phyloP scores from a whole-genome alignment of 2,888 invertebrate species.

The Orchestes rusci region DNA sequence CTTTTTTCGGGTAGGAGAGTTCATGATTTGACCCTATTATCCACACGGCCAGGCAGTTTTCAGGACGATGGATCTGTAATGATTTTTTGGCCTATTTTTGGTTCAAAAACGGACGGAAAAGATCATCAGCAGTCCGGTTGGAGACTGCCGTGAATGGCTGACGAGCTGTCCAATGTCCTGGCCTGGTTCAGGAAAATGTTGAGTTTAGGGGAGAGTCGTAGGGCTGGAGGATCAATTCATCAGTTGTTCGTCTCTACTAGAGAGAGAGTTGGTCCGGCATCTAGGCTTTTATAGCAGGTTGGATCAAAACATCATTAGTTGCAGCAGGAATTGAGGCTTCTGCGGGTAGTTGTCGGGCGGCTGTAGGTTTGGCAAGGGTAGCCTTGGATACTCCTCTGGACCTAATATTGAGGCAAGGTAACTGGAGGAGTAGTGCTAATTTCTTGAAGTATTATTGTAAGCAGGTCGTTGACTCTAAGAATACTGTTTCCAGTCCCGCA shows the following conservation, averaged over 20 bases:
- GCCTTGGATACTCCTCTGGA: constrained; percentile 13
- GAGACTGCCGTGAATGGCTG: constrained; percentile 10
- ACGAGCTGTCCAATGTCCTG: constrained; percentile 13
- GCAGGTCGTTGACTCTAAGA: constrained; percentile 5
- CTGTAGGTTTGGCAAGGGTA: constrained; percentile 13
- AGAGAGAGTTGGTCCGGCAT: constrained; percentile 16
- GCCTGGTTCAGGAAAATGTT: constrained; percentile 14
- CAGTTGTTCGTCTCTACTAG: constrained; percentile 18
- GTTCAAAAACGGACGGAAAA: constrained; percentile 28
- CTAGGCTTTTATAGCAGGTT: constrained; percentile 20
- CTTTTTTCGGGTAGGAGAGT: constrained; percentile 26
- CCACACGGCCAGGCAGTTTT: constrained; percentile 11
- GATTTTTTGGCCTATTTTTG: constrained; percentile 28
- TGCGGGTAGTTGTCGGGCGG: constrained; percentile 21
- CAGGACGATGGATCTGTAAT: constrained; percentile 11
- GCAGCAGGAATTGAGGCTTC: constrained; percentile 16
- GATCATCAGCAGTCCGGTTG: constrained; percentile 20
- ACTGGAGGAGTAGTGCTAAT: constrained; percentile 14
- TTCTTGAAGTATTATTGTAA: constrained; percentile 13
- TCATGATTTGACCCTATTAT: constrained; percentile 20
- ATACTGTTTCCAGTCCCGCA: too few relatives aligned
- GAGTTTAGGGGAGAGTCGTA: too few relatives aligned
- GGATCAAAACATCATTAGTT: constrained; percentile 17
- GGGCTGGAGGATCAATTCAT: constrained; percentile 1
- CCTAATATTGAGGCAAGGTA: constrained; percentile 16